phyloP scores from a whole-genome alignment of 2,113 vertebrate genomes.

The Corynorhinus townsendii region DNA sequence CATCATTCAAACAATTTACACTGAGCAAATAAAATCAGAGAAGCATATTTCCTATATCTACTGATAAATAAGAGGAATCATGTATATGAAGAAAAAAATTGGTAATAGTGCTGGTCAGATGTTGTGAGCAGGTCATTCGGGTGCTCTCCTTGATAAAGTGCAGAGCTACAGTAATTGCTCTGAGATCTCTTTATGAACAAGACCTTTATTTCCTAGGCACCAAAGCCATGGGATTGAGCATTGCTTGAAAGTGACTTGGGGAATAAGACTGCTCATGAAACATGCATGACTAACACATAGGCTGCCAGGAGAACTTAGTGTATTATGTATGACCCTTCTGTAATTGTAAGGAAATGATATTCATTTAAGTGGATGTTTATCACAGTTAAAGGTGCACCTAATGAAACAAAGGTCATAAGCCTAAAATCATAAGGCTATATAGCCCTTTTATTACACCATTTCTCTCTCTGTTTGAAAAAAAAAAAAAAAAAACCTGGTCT shows the following conservation, averaged over 20 bases:
- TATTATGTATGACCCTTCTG: conserved; percentile 84
- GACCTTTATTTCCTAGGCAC: conserved; percentile 78
- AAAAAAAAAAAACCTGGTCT: not conserved
- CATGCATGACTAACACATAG: conserved; percentile 81
- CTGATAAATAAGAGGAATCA: conserved; percentile 64
- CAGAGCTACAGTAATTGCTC: conserved; percentile 66
- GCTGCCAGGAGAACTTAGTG: conserved; percentile 78
- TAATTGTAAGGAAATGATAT: conserved; percentile 84
- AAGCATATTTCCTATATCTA: conserved; percentile 15
- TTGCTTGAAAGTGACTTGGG: conserved; percentile 76
- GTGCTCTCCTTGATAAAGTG: conserved; percentile 71
- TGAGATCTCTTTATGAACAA: conserved; percentile 75
- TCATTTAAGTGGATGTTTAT: conserved; percentile 85
- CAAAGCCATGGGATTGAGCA: conserved; percentile 72
- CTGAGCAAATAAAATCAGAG: conserved; percentile 22
- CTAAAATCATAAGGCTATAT: conserved; percentile 76
- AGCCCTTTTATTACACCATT: conserved; percentile 51
- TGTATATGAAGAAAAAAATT: conserved; percentile 66
- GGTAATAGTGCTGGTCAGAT: conserved; percentile 52
- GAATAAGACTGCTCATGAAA: conserved; percentile 84
- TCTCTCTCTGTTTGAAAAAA: conserved; percentile 69
- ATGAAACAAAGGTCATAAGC: conserved; percentile 80
- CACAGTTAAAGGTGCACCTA: conserved; percentile 79
- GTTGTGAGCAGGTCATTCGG: conserved; percentile 57
- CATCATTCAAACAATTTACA: conserved; percentile 36